Conservation (phyloP, 2,113 vertebrate genomes). For the Vulpes ferrilata region DNA sequence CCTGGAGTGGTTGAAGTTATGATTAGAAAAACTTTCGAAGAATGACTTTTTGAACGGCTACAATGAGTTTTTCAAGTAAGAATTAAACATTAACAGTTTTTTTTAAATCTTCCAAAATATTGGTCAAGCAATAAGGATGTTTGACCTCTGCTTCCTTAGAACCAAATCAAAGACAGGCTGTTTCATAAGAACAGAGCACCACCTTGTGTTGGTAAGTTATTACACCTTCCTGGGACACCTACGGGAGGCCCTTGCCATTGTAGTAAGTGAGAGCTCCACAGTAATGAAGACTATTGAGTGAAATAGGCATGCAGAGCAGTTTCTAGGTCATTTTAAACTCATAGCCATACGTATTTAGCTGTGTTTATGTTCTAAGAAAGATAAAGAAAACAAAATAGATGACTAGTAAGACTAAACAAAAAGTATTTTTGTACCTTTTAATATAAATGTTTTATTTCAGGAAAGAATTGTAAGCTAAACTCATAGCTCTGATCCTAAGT, state of each 20-base stretch:
- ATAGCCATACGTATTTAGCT: neutral
- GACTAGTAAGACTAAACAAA: neutral
- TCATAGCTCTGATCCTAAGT: neutral
- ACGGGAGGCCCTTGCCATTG: fast-evolving
- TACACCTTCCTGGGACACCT: slow-evolving; percentile 45
- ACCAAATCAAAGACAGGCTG: slow-evolving; percentile 5
- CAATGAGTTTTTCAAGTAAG: slow-evolving; percentile 37
- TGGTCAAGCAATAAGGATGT: neutral
- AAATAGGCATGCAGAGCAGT: neutral
- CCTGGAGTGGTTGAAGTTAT: neutral
- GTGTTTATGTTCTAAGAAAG: neutral
- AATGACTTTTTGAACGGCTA: slow-evolving; percentile 41
- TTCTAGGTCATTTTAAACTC: neutral
- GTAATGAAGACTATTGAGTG: neutral
- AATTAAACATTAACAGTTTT: slow-evolving; percentile 23
- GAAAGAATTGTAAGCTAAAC: slow-evolving; percentile 35
- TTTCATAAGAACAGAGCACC: slow-evolving; percentile 89
- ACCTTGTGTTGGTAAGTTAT: slow-evolving; percentile 86
- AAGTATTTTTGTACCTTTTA: neutral
- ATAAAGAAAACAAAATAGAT: neutral
- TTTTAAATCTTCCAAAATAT: slow-evolving; percentile 35
- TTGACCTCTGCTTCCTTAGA: slow-evolving; percentile 48
- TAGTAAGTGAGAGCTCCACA: neutral
- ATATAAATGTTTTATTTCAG: neutral
- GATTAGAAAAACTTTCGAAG: slow-evolving; percentile 33